phyloP scores from a whole-genome alignment of 2,888 invertebrate species.

The Drosophila phalerata region DNA sequence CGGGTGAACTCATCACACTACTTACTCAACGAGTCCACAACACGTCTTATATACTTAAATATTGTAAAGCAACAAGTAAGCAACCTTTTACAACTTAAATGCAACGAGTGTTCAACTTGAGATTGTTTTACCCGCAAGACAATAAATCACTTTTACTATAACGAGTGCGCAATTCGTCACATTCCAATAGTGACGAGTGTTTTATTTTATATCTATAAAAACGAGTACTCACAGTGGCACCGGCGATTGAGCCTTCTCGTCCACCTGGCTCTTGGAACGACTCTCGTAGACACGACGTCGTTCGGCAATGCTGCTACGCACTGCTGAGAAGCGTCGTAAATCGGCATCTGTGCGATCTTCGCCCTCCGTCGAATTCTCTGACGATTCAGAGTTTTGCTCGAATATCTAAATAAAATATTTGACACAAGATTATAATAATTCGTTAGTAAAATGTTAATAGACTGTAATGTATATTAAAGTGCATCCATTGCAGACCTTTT shows the following conservation, averaged over 20 bases:
- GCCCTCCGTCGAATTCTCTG: conserved; percentile 87
- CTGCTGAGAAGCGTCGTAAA: conserved; percentile 88
- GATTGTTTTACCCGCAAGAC: too few relatives aligned
- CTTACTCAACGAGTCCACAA: too few relatives aligned
- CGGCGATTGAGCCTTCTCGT: conserved; percentile 90
- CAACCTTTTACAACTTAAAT: too few relatives aligned
- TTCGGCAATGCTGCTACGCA: conserved; percentile 92
- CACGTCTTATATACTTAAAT: too few relatives aligned
- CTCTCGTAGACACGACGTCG: conserved; percentile 91
- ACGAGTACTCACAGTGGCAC: conserved; percentile 88
- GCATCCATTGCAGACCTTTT: conserved; percentile 82
- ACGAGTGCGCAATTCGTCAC: background rate
- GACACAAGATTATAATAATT: background rate
- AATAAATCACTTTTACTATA: too few relatives aligned
- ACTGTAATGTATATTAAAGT: conserved; percentile 1
- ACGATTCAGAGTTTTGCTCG: conserved; percentile 85
- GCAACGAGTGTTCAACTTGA: too few relatives aligned
- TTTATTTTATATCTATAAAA: background rate
- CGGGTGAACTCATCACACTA: too few relatives aligned
- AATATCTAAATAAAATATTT: conserved; percentile 76
- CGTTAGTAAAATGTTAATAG: background rate
- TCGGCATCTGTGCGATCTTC: conserved; percentile 86
- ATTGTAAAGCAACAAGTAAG: background rate
- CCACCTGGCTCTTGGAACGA: conserved; percentile 89
- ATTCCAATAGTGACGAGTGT: too few relatives aligned